Evolutionary conservation across 37 sponge, comb jelly and placozoan genomes (phyloP), one percentile per base, ranked within the genome.

Genomic region (Hexactinellida sp.): DNA sequence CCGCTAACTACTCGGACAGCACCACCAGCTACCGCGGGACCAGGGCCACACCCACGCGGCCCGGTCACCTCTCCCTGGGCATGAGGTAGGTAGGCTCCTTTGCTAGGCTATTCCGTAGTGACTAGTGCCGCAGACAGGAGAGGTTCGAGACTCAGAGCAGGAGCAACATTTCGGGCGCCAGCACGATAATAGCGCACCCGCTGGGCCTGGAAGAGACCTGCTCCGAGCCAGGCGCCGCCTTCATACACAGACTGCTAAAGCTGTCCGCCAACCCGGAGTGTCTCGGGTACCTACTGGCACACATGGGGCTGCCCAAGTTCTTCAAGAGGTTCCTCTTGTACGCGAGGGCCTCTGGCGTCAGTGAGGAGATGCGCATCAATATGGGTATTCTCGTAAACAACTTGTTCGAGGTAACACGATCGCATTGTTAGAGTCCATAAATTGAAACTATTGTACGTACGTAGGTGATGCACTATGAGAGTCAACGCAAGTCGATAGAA

Each of bases 181-280:
- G 76, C 34, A 63, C 25, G 3, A 63, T 63, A 32, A 63, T 63
- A 10, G 76, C 76, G 13, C 76, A 63, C 30, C 76, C 76, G 3
- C 76, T 63, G 21, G 76, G 76, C 34, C 25, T 63, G 34, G 76
- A n/a, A 23, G 76, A 63, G 32, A 32, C 76, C 13, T 21, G 34
- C 76, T 63, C 76, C 3, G 76, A 63, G 34, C 76, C 76, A 21
- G 76, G 76, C 25, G 76, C 76, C 34, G 3, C 34, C 3, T 63
- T 63, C 76, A 63, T 63, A 25, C 13, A 32, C 76, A 63, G 13
- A 63, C 76, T 63, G 19, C 76, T 88, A 28, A 86, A 38, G 37
- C 55, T 94, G 54, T 90, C 94, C 0, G 38, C 87, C 1, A 94
- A 94, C 54, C 37, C 76, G 39, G 94, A 94, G 89, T 91, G 94